These are phyloP conservation scores for Drosophila sturtevanti DNA, from an alignment of 1,140 invertebrate species.

Conservation along the genomic window DNA sequence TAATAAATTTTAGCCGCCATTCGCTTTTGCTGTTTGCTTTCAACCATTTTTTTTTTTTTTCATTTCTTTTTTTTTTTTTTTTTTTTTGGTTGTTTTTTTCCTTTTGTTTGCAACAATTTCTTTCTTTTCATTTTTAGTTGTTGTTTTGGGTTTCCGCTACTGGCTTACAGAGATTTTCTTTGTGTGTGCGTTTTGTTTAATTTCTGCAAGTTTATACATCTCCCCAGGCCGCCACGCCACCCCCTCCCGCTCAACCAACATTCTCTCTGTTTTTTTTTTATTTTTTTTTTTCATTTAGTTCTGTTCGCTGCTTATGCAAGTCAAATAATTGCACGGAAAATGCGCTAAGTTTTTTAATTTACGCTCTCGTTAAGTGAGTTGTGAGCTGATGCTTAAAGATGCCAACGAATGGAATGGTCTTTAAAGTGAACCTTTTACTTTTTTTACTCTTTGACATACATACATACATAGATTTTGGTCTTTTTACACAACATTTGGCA, in stretches of 20 bases:
- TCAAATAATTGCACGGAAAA: slow-evolving; percentile 60
- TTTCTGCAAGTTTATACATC: slow-evolving; percentile 40
- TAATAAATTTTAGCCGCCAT: slow-evolving; percentile 73
- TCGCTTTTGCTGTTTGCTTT: slow-evolving; percentile 76
- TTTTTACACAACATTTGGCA: slow-evolving; percentile 80
- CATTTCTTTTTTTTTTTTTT: slow-evolving; percentile 24
- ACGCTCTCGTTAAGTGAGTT: slow-evolving; percentile 50
- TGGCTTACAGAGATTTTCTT: slow-evolving; percentile 47
- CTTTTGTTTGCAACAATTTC: slow-evolving; percentile 18
- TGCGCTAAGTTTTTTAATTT: slow-evolving; percentile 75
- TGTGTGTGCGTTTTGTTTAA: slow-evolving; percentile 65
- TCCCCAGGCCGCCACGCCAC: neutral
- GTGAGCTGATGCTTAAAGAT: slow-evolving; percentile 32
- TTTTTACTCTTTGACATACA: slow-evolving; percentile 63
- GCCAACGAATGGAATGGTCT: slow-evolving; percentile 16
- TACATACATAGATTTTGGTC: slow-evolving; percentile 64
- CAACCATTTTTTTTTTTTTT: slow-evolving; percentile 32
- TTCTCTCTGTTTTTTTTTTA: slow-evolving; percentile 30
- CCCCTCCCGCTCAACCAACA: neutral
- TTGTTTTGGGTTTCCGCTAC: slow-evolving; percentile 11
- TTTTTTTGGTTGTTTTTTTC: slow-evolving; percentile 24
- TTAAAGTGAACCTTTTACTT: slow-evolving; percentile 52
- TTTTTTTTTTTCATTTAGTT: slow-evolving; percentile 10
- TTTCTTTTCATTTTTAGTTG: slow-evolving; percentile 31
- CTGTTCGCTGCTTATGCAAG: slow-evolving; percentile 58